A percentile compares a stretch with the other conserved stretches of the same genome.
These are phyloP conservation scores for Alitta virens DNA, from an alignment of 2,888 invertebrate species.

Conservation along the genomic window DNA sequence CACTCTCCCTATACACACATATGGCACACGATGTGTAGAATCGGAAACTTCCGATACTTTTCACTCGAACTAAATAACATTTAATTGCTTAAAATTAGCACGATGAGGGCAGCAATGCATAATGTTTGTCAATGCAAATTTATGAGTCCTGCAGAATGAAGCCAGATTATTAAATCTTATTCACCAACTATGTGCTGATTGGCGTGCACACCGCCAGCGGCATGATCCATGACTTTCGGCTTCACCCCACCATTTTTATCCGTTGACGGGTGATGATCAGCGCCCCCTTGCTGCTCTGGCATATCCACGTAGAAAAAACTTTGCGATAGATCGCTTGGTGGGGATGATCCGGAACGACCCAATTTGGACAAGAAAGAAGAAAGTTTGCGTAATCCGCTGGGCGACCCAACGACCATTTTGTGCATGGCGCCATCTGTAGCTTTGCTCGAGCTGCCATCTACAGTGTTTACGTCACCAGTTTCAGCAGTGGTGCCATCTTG, in stretches of 20 bases:
- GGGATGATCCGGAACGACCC: neutral
- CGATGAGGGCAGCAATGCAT: no score
- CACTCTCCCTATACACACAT: neutral
- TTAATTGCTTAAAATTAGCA: no score
- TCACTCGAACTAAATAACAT: no score
- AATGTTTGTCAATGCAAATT: no score
- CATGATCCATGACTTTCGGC: neutral
- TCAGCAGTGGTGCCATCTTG: neutral
- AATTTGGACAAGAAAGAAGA: slow-evolving; percentile 17
- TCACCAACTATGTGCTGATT: neutral
- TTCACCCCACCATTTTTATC: neutral
- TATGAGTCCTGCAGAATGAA: no score
- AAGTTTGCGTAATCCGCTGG: slow-evolving; percentile 9
- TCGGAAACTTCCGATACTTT: neutral
- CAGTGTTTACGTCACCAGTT: neutral
- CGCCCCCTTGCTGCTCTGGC: neutral
- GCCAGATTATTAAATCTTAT: no score
- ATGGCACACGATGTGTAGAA: neutral
- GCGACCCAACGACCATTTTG: slow-evolving; percentile 4
- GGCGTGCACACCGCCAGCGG: neutral
- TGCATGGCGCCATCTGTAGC: neutral
- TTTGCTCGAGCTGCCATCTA: neutral
- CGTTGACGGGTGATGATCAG: neutral
- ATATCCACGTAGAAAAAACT: slow-evolving; percentile 18
- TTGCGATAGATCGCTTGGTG: slow-evolving; percentile 2